Base-by-base conservation (phyloP, 2,113 vertebrate genomes). In the Acinonyx jubatus region DNA sequence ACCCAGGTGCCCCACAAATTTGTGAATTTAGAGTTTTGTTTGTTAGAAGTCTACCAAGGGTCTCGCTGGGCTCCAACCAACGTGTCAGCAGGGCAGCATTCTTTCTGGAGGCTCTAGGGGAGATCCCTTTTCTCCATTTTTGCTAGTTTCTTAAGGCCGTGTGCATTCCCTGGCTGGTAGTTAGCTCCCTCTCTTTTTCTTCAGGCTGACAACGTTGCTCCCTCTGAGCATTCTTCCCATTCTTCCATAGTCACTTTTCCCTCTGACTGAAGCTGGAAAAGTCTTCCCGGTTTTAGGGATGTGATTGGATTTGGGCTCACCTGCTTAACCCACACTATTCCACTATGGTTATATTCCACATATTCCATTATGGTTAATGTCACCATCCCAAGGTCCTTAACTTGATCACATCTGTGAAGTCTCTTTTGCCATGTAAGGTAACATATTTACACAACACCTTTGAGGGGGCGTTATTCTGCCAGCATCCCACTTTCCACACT, bases 181-280 rank as follows among this genome's bases (percentile, higher is more conserved):
- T 1, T 16, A 19, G 3, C 11, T n/a, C 29, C 33, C 29, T 82
- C 41, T 16, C 31, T 89, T 33, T 2, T 31, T 68, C 25, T 57
- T 71, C 31, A 48, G 1, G 36, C 31, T 31, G 31, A 38, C 11
- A 10, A 0, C 7, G 0, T 25, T 21, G 4, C 9, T n/a, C 27
- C 15, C 3, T 71, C 27, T 79, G 19, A 48, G 15, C 19, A 9
- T 48, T 74, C 11, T 52, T 63, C 7, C 10, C 19, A 5, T 55
- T 57, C 15, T 63, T 71, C 11, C 7, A 7, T 12, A 5, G 2
- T n/a, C 71, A 21, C 1, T 2, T 21, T 3, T 48, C 31, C 65
- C 9, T 78, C 3, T 76, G 11, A 25, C 5, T 19, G 16, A 29
- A 41, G 31, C 1, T 1, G 23, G 27, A 29, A 50, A 71, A 5